phyloP scores from a whole-genome alignment of 2,113 vertebrate species.

The Parotia lawesii region DNA sequence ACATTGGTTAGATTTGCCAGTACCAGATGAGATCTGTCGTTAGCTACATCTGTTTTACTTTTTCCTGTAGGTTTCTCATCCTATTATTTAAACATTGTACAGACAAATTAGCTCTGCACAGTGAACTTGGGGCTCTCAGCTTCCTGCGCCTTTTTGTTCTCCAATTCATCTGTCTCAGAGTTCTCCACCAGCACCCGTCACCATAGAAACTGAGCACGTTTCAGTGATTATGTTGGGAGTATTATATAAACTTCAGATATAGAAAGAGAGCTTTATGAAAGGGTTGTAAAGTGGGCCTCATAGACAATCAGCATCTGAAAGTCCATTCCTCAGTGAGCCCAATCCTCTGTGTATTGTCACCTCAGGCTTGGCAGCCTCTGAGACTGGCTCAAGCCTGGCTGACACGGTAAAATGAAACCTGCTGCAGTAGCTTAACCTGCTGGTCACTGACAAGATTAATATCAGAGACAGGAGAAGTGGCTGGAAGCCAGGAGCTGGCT shows the following conservation, averaged over 20 bases:
- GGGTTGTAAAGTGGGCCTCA: not conserved
- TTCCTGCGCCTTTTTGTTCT: slow-evolving; percentile 50
- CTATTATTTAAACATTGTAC: not conserved
- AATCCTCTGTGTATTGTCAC: not conserved
- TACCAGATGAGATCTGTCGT: not conserved
- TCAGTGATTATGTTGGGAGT: slow-evolving; percentile 19
- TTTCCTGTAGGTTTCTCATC: not conserved
- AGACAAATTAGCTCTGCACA: slow-evolving; percentile 36
- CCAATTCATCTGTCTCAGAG: slow-evolving; percentile 36
- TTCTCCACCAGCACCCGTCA: slow-evolving; percentile 43
- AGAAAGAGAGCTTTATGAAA: not conserved
- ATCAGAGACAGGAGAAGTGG: not conserved
- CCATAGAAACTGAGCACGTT: slow-evolving; percentile 66
- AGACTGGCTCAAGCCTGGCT: not conserved
- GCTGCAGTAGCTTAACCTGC: not conserved
- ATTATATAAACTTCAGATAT: slow-evolving; percentile 41
- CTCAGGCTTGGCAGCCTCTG: not conserved
- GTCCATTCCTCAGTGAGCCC: not conserved
- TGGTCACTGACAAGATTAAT: not conserved
- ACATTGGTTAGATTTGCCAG: not conserved
- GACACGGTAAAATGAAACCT: not conserved
- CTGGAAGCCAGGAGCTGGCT: not conserved
- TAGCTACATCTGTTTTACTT: not conserved
- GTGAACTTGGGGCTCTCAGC: not conserved
- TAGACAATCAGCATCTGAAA: not conserved